phyloP scores from a whole-genome alignment of 2,113 vertebrate species.

The Bufo bufo region DNA sequence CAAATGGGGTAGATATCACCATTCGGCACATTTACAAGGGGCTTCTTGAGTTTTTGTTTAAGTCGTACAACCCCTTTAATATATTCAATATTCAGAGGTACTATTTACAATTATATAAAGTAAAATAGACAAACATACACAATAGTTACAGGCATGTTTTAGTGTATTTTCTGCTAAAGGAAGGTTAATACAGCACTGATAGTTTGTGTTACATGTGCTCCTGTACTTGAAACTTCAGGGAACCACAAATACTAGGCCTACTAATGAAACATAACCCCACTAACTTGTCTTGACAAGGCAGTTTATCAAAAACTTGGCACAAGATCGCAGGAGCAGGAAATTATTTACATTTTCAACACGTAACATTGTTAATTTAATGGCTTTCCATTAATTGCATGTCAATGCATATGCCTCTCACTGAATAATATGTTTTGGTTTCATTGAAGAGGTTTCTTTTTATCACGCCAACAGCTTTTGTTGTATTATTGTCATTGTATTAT shows the following conservation, averaged over 20 bases:
- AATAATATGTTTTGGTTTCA: conserved; percentile 55
- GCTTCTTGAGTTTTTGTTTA: too few relatives aligned
- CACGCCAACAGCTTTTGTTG: conserved; percentile 28
- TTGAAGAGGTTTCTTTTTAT: conserved; percentile 35
- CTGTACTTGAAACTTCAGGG: conserved; percentile 5
- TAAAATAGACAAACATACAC: neutral
- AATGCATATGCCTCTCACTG: conserved; percentile 24
- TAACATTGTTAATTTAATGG: conserved; percentile 45
- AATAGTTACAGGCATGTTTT: neutral
- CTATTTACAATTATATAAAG: neutral
- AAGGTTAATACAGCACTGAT: neutral
- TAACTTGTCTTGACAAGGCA: conserved; percentile 46
- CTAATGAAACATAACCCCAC: conserved; percentile 46
- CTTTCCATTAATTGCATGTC: conserved; percentile 45
- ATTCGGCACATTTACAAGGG: too few relatives aligned
- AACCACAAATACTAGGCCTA: conserved; percentile 1
- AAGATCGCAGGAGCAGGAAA: conserved; percentile 3
- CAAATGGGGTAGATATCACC: too few relatives aligned
- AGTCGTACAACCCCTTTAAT: too few relatives aligned
- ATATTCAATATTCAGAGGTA: neutral
- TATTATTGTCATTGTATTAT: conserved; percentile 5
- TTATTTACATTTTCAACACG: conserved; percentile 49
- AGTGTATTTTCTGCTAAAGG: neutral
- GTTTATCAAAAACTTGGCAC: conserved; percentile 51
- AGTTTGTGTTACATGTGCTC: neutral